These are phyloP conservation scores for Holcopasites calliopsidis DNA, from an alignment of 1,140 invertebrate genomes.

Conservation along the genomic window DNA sequence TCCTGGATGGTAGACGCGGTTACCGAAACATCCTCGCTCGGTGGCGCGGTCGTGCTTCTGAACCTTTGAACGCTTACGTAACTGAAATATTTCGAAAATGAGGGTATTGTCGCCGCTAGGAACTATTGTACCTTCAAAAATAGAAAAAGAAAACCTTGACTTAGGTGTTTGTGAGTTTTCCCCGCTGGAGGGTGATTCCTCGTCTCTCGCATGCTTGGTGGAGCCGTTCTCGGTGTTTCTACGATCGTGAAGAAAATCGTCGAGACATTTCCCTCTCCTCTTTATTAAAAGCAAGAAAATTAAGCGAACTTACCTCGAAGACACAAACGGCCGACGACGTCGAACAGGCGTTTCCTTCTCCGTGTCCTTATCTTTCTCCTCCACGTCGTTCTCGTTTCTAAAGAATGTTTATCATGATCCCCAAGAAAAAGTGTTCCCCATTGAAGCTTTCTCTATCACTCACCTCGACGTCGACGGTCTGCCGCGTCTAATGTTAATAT, in stretches of 20 bases:
- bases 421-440: neutral
- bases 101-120: neutral
- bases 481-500: constrained; percentile 84
- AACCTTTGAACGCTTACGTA: constrained; percentile 79
- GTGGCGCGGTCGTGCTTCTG: constrained; percentile 72
- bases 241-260: neutral
- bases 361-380: constrained; percentile 59
- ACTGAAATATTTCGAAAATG: constrained; percentile 57
- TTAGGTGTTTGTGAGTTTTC: constrained; percentile 60
- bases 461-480: constrained; percentile 78
- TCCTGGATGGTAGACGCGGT: neutral
- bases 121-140: neutral
- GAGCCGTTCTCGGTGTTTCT: constrained; percentile 4
- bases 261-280: neutral
- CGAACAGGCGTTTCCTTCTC: constrained; percentile 50
- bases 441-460: neutral
- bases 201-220: constrained; percentile 11
- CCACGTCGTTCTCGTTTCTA: constrained; percentile 68
- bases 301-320: constrained; percentile 22
- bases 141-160: constrained; percentile 66
- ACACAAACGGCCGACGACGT: constrained; percentile 45
- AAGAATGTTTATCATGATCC: constrained; percentile 1
- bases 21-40: constrained; percentile 3
- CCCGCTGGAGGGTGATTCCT: constrained; percentile 36
- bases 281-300: constrained; percentile 17